Conservation (phyloP, 2,888 invertebrate genomes). For the Drosophila longiperda region DNA sequence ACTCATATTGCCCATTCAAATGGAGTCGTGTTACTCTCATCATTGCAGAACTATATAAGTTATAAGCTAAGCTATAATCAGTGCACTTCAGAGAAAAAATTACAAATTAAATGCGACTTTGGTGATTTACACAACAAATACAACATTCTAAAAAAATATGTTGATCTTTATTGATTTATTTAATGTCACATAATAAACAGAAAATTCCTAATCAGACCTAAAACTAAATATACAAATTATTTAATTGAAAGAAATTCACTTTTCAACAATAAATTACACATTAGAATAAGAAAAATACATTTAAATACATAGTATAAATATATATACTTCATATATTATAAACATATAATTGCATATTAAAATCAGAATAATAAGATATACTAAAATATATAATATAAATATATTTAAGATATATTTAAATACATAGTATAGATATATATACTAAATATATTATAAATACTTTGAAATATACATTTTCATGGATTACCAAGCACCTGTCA, state of each 20-base stretch:
- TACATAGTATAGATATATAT: too few species aligned
- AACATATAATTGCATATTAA: neutral
- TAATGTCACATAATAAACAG: neutral
- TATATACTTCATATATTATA: too few species aligned
- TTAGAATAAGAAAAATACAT: too few species aligned
- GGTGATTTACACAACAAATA: neutral
- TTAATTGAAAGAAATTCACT: neutral
- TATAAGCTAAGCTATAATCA: neutral
- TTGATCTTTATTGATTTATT: neutral
- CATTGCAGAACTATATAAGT: conserved; percentile 4
- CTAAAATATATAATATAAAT: neutral
- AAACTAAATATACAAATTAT: neutral
- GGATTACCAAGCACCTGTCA: neutral
- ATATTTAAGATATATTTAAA: too few species aligned
- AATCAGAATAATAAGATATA: neutral
- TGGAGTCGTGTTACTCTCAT: conserved; percentile 18
- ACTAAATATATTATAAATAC: neutral
- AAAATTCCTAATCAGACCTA: neutral
- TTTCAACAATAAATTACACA: too few species aligned
- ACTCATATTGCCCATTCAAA: conserved; percentile 50
- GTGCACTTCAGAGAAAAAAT: neutral
- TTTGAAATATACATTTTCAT: neutral
- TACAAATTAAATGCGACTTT: neutral
- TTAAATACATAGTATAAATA: neutral
- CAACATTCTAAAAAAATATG: neutral